Percentiles rank a stretch among this genome's conserved stretches.
These are phyloP conservation scores for Acropora tenuis DNA, from an alignment of 64 coral and sea anemone genomes.

Conservation along the genomic window DNA sequence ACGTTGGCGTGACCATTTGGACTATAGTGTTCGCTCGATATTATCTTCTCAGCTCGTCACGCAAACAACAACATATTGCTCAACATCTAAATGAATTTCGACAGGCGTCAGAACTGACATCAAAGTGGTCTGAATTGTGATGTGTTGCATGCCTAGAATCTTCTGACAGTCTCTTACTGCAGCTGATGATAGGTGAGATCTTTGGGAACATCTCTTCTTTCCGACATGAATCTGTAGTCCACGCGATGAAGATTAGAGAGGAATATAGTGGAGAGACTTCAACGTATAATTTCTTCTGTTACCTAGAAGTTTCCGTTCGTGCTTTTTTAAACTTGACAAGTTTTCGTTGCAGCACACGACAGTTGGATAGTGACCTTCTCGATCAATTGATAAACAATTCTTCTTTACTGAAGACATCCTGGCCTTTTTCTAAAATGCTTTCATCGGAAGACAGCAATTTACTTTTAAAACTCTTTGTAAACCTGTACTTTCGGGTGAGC, in stretches of 20 bases:
- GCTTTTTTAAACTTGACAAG: conserved; percentile 18
- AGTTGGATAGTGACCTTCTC: conserved; percentile 17
- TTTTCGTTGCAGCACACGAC: conserved; percentile 6
- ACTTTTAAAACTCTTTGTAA: background rate
- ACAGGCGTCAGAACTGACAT: background rate
- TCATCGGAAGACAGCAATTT: background rate
- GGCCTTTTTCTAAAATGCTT: conserved; percentile 8
- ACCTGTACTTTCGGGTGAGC: too few species aligned
- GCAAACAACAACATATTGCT: background rate
- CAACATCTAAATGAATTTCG: background rate
- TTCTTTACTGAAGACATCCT: background rate
- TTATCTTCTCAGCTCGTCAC: background rate
- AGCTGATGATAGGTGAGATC: background rate
- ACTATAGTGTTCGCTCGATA: background rate
- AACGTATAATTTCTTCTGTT: conserved; percentile 42
- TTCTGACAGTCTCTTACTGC: background rate
- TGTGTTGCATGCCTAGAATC: background rate
- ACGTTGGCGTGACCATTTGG: background rate
- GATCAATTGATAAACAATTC: conserved; percentile 29
- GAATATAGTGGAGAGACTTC: background rate
- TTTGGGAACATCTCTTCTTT: background rate
- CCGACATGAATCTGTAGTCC: background rate
- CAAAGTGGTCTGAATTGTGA: background rate
- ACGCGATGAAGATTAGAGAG: background rate
- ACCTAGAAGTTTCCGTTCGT: conserved; percentile 24